Evolutionary conservation across 2,113 vertebrate species (phyloP).

Genomic region (Paralichthys olivaceus): DNA sequence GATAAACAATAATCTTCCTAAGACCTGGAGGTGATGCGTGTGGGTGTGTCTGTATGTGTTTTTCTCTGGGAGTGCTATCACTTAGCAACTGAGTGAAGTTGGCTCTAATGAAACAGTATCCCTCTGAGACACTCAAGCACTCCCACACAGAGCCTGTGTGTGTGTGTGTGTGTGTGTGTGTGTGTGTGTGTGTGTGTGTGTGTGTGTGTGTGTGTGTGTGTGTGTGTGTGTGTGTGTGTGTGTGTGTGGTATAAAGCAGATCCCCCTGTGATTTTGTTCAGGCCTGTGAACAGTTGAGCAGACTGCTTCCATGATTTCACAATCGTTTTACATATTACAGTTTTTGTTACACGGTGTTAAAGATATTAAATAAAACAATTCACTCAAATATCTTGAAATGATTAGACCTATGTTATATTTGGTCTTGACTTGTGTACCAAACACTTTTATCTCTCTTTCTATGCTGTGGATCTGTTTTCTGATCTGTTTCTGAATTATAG

Average conservation of each 20-base stretch:
- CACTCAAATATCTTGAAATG: too few species aligned
- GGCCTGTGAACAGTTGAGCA: conserved; percentile 11
- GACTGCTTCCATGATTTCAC: conserved; percentile 33
- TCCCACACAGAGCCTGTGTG: conserved; percentile 67
- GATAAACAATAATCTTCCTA: conserved; percentile 74
- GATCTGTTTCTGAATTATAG: too few species aligned
- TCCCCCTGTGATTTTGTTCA: conserved; percentile 33
- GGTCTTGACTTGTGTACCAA: too few species aligned
- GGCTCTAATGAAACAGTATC: conserved; percentile 77
- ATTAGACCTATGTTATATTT: too few species aligned
- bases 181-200: conserved; percentile 20
- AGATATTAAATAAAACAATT: too few species aligned
- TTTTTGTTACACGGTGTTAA: conserved; percentile 3
- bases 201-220: conserved; percentile 25
- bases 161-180: conserved; percentile 30
- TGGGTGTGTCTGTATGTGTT: conserved; percentile 70
- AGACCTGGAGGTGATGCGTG: conserved; percentile 73
- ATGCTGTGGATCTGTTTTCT: too few species aligned
- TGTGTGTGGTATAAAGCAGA: conserved; percentile 34
- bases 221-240: conserved; percentile 21
- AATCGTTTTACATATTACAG: not conserved
- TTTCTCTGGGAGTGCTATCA: conserved; percentile 73
- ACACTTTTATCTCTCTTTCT: too few species aligned
- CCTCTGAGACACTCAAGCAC: conserved; percentile 69
- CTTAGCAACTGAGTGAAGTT: conserved; percentile 81